These are phyloP conservation scores for Syngnathus typhle DNA, from an alignment of 2,113 vertebrate species.

Conservation along the genomic window DNA sequence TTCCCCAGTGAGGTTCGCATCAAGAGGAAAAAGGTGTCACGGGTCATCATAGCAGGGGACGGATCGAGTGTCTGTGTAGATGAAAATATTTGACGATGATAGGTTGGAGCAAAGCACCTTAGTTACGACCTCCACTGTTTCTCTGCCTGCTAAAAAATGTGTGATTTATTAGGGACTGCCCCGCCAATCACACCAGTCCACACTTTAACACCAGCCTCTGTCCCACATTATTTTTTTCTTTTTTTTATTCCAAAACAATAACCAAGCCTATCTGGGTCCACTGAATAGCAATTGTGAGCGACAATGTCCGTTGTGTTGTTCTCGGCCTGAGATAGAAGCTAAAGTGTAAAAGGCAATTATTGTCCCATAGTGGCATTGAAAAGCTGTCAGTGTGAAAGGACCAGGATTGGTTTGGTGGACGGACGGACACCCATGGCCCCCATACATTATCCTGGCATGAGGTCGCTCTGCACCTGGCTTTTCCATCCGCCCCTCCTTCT, in stretches of 20 bases:
- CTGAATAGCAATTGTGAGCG: slow-evolving; percentile 38
- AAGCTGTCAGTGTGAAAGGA: slow-evolving; percentile 85
- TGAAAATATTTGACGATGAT: slow-evolving; percentile 43
- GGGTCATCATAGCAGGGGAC: slow-evolving; percentile 53
- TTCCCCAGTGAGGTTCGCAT: slow-evolving; percentile 16
- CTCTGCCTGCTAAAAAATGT: slow-evolving; percentile 35
- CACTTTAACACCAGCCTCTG: slow-evolving; percentile 8
- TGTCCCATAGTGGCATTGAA: slow-evolving; percentile 82
- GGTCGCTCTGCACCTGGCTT: slow-evolving; percentile 82
- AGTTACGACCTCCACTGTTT: slow-evolving; percentile 26
- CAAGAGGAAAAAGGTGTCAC: slow-evolving; percentile 43
- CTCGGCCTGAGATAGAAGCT: slow-evolving; percentile 57
- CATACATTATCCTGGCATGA: slow-evolving; percentile 88
- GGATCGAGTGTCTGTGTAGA: slow-evolving; percentile 47
- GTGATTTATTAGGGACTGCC: slow-evolving; percentile 31
- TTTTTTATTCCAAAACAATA: not conserved
- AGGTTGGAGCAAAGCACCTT: slow-evolving; percentile 42
- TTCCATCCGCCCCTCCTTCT: slow-evolving; percentile 67
- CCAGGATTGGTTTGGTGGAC: slow-evolving; percentile 87
- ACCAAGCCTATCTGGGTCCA: not conserved
- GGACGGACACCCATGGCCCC: slow-evolving; percentile 86
- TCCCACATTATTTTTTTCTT: not conserved
- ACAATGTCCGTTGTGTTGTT: slow-evolving; percentile 55
- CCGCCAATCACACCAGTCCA: slow-evolving; percentile 35
- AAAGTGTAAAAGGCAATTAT: slow-evolving; percentile 81